Evolutionary conservation across 2,113 vertebrate species (phyloP), one percentile per base, ranked within the genome.

Genomic region (Tichodroma muraria): DNA sequence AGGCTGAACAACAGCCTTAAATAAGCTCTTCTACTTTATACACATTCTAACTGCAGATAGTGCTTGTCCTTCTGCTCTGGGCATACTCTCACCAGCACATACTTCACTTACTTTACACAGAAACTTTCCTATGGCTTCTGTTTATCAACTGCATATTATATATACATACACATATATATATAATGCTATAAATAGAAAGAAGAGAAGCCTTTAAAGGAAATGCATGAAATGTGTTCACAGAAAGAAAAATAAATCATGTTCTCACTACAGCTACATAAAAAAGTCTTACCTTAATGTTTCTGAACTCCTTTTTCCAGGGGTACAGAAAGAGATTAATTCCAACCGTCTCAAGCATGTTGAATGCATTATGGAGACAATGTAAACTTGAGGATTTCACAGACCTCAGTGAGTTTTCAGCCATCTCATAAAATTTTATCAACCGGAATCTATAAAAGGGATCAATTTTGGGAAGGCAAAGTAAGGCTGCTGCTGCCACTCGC

Each of bases 281-380:
- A 80, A 70, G 6, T 40, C 97, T 96, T 96, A 99, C 99, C 98
- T 99, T 99, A 93, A 99, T 99, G 93, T 96, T 99, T 93, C 98
- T 98, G 97, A 99, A 99, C 87, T 99, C 99, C 96, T 99, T 99
- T 97, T 99, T 99, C 99, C 99, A 99, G 13, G 99, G 99, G 94
- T 98, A 99, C 63, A 99, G 98, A 87, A 99, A 98, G 61, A 99
- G 98, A 96, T 99, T 99, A 96, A 99, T 97, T 80, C 98, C 99
- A 96, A 99, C 90, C 2, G 98, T 99, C 96, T 99, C 99, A 3
- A 99, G 96, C 70, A 98, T 97, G 69, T 97, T 97, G 78, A 99
- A 99, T 52, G 99, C 99, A 77, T 95, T 98, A 96, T 98, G 98
- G 91, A 99, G 94, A 56, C 98, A 98, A 76, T 94, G 98, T 71